Conservation (phyloP, 2,797 vertebrate genomes). For the Megalops cyprinoides region DNA sequence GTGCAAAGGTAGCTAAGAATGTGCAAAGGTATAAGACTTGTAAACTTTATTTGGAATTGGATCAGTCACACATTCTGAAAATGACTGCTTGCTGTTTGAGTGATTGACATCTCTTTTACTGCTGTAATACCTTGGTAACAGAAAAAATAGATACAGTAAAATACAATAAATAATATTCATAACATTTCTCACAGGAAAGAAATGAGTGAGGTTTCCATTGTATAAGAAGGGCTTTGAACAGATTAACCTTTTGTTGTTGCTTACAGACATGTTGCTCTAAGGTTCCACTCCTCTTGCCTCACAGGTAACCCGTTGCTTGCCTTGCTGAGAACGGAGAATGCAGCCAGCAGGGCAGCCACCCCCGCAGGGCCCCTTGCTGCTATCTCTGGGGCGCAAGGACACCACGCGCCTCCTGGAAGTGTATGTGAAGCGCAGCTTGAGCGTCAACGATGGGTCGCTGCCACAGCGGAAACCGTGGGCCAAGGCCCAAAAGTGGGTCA, state of each 20-base stretch:
- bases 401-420: constrained; percentile 59
- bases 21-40: too few species aligned
- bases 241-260: too few species aligned
- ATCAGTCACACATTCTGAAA: too few species aligned
- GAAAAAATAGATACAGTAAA: background rate
- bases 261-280: too few species aligned
- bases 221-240: too few species aligned
- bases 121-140: background rate
- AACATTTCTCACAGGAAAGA: too few species aligned
- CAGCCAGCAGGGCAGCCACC: background rate
- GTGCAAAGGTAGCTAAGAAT: background rate
- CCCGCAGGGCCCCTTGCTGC: constrained; percentile 38
- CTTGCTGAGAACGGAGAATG: background rate
- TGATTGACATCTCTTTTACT: background rate
- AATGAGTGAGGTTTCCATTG: too few species aligned
- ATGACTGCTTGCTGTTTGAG: background rate
- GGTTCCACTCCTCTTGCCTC: too few species aligned
- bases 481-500: background rate
- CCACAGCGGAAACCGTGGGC: too few species aligned
- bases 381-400: constrained; percentile 58
- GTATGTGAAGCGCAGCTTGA: constrained; percentile 44
- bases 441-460: constrained; percentile 21
- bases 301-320: too few species aligned
- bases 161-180: too few species aligned
- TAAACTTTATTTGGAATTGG: too few species aligned